Percentiles rank a stretch among this genome's conserved stretches.
Evolutionary conservation across 2,888 invertebrate genomes (phyloP).

Genomic region (Aporophyla lueneburgensis): DNA sequence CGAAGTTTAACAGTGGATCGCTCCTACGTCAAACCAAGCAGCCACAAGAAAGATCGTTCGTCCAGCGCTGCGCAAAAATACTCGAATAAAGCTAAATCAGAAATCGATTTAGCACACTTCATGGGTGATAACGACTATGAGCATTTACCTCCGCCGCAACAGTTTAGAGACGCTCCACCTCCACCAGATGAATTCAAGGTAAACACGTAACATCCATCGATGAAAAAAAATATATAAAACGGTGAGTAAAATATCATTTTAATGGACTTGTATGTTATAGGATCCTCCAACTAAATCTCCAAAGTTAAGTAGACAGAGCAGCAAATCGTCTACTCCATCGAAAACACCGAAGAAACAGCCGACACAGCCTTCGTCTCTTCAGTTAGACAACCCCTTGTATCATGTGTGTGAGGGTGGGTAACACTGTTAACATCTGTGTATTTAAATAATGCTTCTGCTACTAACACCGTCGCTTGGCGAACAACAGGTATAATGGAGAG

Average conservation of each 20-base stretch:
- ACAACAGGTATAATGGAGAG: conserved; percentile 87
- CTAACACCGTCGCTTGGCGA: conserved; percentile 76
- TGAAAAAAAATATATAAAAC: neutral
- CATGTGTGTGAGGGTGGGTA: conserved; percentile 94
- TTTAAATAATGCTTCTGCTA: conserved; percentile 73
- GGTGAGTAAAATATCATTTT: conserved; percentile 19
- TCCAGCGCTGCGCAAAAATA: conserved; percentile 80
- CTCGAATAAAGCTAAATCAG: conserved; percentile 91
- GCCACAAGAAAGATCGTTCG: conserved; percentile 78
- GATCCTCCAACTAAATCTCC: conserved; percentile 88
- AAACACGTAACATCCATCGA: conserved; percentile 58
- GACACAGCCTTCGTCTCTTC: conserved; percentile 81
- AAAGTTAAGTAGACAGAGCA: conserved; percentile 85
- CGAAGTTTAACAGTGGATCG: conserved; percentile 85
- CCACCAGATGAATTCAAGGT: conserved; percentile 94
- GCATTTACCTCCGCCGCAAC: conserved; percentile 95
- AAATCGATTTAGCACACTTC: conserved; percentile 90
- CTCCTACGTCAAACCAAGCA: conserved; percentile 72
- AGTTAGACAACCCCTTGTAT: conserved; percentile 94
- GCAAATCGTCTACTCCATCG: conserved; percentile 87
- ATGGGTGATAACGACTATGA: conserved; percentile 92
- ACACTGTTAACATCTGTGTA: neutral
- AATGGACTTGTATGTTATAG: conserved; percentile 70
- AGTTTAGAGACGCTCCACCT: conserved; percentile 95
- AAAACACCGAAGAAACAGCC: conserved; percentile 83